Percentiles rank a stretch among this genome's conserved stretches.
Conservation (phyloP, 2,888 invertebrate genomes). For the Drosophila neotestacea region DNA sequence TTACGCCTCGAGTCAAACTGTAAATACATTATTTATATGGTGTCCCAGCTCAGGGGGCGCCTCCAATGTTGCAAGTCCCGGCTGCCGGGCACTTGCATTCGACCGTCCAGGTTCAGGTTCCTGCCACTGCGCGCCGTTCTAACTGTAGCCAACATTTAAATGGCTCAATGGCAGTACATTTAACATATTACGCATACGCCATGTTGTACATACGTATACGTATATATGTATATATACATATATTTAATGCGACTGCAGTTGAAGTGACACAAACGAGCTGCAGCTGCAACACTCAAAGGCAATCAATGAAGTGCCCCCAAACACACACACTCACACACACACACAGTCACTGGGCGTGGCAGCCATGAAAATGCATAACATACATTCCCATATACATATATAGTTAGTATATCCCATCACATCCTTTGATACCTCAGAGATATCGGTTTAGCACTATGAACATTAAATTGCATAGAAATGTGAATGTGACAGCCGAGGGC, state of each 20-base stretch:
- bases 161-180: slow-evolving; percentile 51
- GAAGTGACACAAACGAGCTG: slow-evolving; percentile 47
- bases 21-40: slow-evolving; percentile 61
- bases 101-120: background rate
- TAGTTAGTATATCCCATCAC: slow-evolving; percentile 1
- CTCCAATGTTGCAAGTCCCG: slow-evolving; percentile 13
- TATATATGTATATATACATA: slow-evolving; percentile 10
- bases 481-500: slow-evolving; percentile 51
- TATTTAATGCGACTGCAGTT: slow-evolving; percentile 63
- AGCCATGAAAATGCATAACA: slow-evolving; percentile 38
- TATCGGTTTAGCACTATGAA: slow-evolving; percentile 45
- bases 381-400: background rate
- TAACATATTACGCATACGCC: slow-evolving; percentile 67
- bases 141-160: slow-evolving; percentile 36
- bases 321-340: too few species aligned
- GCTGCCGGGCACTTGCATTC: background rate
- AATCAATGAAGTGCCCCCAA: slow-evolving; percentile 67
- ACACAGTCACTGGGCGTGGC: slow-evolving; percentile 43
- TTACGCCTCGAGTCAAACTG: slow-evolving; percentile 66
- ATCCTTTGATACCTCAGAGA: slow-evolving; percentile 49
- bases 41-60: slow-evolving; percentile 7
- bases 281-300: slow-evolving; percentile 63
- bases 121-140: background rate
- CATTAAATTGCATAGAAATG: slow-evolving; percentile 61
- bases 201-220: slow-evolving; percentile 15